A percentile compares a stretch with the other conserved stretches of the same genome.
phyloP scores from a whole-genome alignment of 1,140 invertebrate species.

The Papilio aristodemus region DNA sequence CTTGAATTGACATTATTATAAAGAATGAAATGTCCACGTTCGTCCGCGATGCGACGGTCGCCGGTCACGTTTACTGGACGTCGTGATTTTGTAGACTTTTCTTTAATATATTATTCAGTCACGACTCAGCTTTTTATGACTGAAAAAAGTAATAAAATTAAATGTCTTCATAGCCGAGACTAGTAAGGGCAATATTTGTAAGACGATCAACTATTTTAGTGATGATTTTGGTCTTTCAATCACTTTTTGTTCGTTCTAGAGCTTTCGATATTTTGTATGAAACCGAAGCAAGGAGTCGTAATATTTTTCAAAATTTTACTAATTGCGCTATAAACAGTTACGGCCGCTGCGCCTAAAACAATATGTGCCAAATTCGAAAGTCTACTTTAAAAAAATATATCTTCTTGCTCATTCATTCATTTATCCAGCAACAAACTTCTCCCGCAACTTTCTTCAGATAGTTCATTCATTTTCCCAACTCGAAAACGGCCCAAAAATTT shows the following conservation, averaged over 20 bases:
- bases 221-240: background rate
- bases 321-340: too few species aligned
- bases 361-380: too few species aligned
- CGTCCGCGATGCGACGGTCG: background rate
- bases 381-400: too few species aligned
- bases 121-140: constrained; percentile 16
- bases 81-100: constrained; percentile 27
- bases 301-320: too few species aligned
- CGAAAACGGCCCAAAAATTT: too few species aligned
- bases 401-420: too few species aligned
- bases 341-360: too few species aligned
- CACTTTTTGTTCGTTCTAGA: background rate
- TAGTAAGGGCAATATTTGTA: background rate
- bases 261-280: too few species aligned
- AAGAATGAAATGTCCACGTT: background rate
- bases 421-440: too few species aligned
- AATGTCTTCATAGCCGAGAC: constrained; percentile 1
- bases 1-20: background rate
- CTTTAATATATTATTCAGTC: constrained; percentile 26
- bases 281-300: too few species aligned
- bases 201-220: background rate
- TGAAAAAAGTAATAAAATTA: constrained; percentile 17
- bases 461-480: too few species aligned
- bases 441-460: too few species aligned
- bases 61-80: constrained; percentile 11